Evolutionary conservation across 2,113 vertebrate species (phyloP).

Genomic region (Equus przewalskii): DNA sequence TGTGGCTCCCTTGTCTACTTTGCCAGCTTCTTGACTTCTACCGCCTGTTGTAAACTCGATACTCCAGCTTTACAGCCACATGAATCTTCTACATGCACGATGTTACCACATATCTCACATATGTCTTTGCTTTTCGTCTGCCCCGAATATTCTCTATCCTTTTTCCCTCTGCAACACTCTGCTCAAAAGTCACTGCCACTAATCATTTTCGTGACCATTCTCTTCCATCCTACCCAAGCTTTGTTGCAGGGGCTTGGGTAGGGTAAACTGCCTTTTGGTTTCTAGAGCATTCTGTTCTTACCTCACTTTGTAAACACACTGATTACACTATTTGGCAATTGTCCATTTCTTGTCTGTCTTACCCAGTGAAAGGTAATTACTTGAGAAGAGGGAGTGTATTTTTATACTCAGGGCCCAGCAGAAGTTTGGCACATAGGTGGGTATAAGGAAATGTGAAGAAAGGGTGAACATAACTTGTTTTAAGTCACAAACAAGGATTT

Average conservation of each 20-base stretch:
- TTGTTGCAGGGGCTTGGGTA: background rate
- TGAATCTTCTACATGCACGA: background rate
- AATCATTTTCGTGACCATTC: background rate
- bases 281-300: background rate
- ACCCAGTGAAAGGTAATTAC: background rate
- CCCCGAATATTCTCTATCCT: background rate
- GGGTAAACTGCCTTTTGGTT: background rate
- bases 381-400: background rate
- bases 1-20: background rate
- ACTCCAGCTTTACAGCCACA: background rate
- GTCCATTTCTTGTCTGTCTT: background rate
- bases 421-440: background rate
- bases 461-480: background rate
- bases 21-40: background rate
- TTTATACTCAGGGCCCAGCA: background rate
- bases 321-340: background rate
- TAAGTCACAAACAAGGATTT: background rate
- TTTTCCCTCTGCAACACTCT: background rate
- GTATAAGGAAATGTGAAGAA: background rate
- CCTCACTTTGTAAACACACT: background rate
- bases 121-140: background rate
- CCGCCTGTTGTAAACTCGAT: background rate
- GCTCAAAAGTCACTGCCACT: background rate
- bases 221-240: background rate
- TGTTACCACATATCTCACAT: background rate